These are phyloP conservation scores for Sarcophaga caerulescens DNA, from an alignment of 2,888 invertebrate species.

Conservation along the genomic window DNA sequence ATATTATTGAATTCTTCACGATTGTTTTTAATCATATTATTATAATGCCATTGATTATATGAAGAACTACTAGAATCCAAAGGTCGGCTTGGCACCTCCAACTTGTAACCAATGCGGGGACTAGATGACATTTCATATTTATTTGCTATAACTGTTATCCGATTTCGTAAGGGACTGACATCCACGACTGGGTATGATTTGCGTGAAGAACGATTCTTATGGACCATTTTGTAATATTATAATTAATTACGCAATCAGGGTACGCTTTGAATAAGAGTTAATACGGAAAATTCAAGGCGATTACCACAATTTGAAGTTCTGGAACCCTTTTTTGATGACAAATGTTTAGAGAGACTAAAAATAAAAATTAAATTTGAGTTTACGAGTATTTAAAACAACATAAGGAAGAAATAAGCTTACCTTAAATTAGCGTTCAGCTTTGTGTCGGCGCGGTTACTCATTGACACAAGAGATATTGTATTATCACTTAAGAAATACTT, in stretches of 20 bases:
- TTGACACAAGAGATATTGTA: conserved; percentile 76
- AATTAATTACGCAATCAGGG: conserved; percentile 83
- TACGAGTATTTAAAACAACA: not conserved
- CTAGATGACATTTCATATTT: conserved; percentile 73
- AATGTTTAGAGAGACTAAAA: conserved; percentile 89
- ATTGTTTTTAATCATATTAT: conserved; percentile 78
- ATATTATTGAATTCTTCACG: conserved; percentile 79
- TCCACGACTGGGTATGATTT: conserved; percentile 76
- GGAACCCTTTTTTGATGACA: conserved; percentile 91
- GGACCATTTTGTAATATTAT: conserved; percentile 76
- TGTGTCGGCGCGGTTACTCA: conserved; percentile 78
- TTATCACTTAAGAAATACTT: not conserved
- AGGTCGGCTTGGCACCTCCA: conserved; percentile 42
- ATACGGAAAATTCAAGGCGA: conserved; percentile 90
- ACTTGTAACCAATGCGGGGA: conserved; percentile 65
- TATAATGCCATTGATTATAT: conserved; percentile 76
- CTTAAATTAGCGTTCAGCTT: conserved; percentile 80
- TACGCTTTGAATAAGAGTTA: conserved; percentile 92
- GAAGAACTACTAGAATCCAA: not conserved
- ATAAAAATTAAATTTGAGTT: not conserved
- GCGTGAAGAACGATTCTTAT: conserved; percentile 74
- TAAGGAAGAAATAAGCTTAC: conserved; percentile 69
- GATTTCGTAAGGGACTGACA: conserved; percentile 75
- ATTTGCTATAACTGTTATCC: conserved; percentile 42
- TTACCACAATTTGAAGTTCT: conserved; percentile 93